Evolutionary conservation across 2,888 invertebrate species (phyloP).

Genomic region (Melinopterus prodromus): DNA sequence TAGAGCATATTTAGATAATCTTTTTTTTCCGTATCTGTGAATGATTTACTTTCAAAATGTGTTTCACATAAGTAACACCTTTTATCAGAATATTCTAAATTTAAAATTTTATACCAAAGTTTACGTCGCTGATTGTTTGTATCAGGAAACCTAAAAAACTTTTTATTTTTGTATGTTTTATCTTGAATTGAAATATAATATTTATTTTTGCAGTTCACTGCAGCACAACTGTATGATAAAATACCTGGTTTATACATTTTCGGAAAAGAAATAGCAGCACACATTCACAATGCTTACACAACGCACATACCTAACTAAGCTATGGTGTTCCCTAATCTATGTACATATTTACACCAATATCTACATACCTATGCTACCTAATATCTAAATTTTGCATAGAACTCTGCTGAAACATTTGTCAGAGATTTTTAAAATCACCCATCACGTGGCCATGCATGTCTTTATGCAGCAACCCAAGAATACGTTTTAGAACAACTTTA

Average conservation of each 20-base stretch:
- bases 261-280: background rate
- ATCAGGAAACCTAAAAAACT: background rate
- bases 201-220: background rate
- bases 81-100: background rate
- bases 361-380: no score
- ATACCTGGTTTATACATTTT: background rate
- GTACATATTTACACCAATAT: no score
- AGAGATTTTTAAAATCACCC: no score
- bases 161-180: background rate
- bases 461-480: background rate
- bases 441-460: background rate
- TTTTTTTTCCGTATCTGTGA: background rate
- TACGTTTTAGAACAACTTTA: background rate
- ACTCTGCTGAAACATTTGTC: no score
- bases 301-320: no score
- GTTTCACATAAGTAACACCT: background rate
- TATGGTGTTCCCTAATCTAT: no score
- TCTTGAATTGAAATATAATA: background rate
- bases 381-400: no score
- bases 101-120: background rate
- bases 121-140: background rate
- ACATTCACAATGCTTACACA: no score
- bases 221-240: background rate
- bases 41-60: background rate
- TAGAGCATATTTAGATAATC: background rate